Conservation (phyloP, 2,888 invertebrate species). For the Amorpha juglandis region DNA sequence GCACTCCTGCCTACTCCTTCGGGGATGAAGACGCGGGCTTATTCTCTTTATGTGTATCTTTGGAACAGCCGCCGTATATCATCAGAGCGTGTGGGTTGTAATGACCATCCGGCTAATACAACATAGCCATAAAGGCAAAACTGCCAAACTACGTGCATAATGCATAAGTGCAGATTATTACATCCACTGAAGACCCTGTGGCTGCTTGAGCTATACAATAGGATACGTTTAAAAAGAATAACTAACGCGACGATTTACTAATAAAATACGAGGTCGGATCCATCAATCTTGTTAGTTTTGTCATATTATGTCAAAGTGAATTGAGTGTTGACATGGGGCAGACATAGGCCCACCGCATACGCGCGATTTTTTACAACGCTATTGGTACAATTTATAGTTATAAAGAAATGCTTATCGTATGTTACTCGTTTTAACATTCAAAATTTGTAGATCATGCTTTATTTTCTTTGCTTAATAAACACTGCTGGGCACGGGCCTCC, state of each 20-base stretch:
- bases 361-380: background rate
- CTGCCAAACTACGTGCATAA: conserved; percentile 23
- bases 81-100: conserved; percentile 3
- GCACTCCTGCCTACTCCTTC: too few species aligned
- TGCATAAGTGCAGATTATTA: conserved; percentile 22
- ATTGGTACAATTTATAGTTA: background rate
- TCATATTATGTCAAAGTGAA: conserved; percentile 29
- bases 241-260: conserved; percentile 27
- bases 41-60: background rate
- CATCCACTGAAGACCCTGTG: conserved; percentile 14
- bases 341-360: conserved; percentile 5
- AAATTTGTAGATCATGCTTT: too few species aligned
- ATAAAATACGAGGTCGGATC: conserved; percentile 25
- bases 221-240: conserved; percentile 19
- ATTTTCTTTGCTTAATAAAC: too few species aligned
- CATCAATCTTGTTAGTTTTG: conserved; percentile 30
- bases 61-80: conserved; percentile 13
- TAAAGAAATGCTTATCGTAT: too few species aligned
- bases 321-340: conserved; percentile 28
- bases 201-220: background rate
- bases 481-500: too few species aligned
- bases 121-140: conserved; percentile 18
- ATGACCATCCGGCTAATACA: conserved; percentile 15
- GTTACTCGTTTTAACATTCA: too few species aligned
- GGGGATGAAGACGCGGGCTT: too few species aligned